Conservation (phyloP, 2,888 invertebrate genomes). For the Agonopterix subpropinquella region DNA sequence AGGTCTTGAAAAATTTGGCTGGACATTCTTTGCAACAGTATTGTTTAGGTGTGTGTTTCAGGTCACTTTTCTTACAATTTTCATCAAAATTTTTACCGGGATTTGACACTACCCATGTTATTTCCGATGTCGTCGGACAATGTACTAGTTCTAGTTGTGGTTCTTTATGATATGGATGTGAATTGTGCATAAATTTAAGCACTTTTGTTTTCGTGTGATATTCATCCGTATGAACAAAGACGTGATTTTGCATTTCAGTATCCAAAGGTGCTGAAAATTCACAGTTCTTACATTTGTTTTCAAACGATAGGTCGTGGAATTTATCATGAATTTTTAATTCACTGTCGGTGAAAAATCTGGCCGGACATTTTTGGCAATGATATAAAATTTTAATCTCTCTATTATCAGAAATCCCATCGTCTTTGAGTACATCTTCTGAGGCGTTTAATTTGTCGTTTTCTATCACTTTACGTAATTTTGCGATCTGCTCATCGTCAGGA, state of each 20-base stretch:
- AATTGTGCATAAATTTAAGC: conserved; percentile 78
- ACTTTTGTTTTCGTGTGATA: conserved; percentile 86
- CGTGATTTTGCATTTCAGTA: conserved; percentile 80
- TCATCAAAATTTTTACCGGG: conserved; percentile 42
- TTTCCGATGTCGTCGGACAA: conserved; percentile 38
- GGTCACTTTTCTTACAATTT: conserved; percentile 35
- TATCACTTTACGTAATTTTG: conserved; percentile 53
- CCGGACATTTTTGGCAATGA: conserved; percentile 89
- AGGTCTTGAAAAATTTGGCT: conserved; percentile 83
- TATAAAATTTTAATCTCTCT: conserved; percentile 71
- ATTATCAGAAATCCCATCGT: conserved; percentile 26
- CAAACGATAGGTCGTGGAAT: conserved; percentile 79
- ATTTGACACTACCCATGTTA: conserved; percentile 63
- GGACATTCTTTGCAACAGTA: conserved; percentile 80
- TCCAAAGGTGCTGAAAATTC: conserved; percentile 85
- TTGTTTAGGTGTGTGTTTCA: conserved; percentile 52
- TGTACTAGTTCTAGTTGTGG: conserved; percentile 73
- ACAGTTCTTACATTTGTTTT: conserved; percentile 84
- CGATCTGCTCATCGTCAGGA: conserved; percentile 80
- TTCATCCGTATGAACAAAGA: conserved; percentile 83
- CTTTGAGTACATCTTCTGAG: conserved; percentile 32
- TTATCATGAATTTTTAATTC: conserved; percentile 84
- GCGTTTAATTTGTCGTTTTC: conserved; percentile 49
- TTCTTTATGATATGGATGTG: conserved; percentile 78
- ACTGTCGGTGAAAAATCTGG: conserved; percentile 84